Percentiles rank a stretch among this genome's conserved stretches.
phyloP scores from a whole-genome alignment of 2,113 vertebrate species.

The Lophius piscatorius region DNA sequence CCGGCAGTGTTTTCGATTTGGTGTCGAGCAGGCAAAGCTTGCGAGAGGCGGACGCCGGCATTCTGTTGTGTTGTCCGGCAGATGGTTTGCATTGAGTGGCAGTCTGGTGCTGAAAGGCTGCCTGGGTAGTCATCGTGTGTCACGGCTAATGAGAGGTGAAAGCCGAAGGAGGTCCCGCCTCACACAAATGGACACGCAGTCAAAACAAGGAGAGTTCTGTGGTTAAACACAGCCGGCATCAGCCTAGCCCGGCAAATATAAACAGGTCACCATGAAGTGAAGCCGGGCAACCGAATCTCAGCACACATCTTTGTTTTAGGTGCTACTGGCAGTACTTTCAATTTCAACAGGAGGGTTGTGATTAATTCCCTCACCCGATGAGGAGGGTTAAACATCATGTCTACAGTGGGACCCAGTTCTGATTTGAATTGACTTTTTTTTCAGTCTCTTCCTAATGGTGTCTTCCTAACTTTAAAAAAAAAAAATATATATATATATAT shows the following conservation, averaged over 20 bases:
- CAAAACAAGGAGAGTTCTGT: conserved; percentile 41
- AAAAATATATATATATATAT: too few relatives aligned
- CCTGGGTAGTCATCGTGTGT: conserved; percentile 28
- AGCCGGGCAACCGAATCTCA: conserved; percentile 25
- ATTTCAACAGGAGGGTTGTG: too few relatives aligned
- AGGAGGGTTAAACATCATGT: too few relatives aligned
- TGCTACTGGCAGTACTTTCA: neutral
- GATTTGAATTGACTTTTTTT: too few relatives aligned
- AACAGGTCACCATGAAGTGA: conserved; percentile 42
- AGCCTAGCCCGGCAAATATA: conserved; percentile 20
- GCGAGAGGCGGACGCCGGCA: neutral
- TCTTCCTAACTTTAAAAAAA: too few relatives aligned
- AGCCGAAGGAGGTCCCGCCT: conserved; percentile 20
- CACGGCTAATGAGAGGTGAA: conserved; percentile 50
- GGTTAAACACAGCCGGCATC: conserved; percentile 30
- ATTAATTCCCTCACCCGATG: too few relatives aligned
- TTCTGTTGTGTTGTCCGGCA: conserved; percentile 38
- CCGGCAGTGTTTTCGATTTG: neutral
- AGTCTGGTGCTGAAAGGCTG: conserved; percentile 45
- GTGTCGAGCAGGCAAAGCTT: neutral
- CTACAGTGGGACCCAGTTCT: too few relatives aligned
- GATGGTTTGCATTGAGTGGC: conserved; percentile 59
- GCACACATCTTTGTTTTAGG: conserved; percentile 11
- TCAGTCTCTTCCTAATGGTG: too few relatives aligned
- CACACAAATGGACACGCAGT: conserved; percentile 37